A percentile compares a stretch with the other conserved stretches of the same genome.
Evolutionary conservation across 2,797 vertebrate species (phyloP).

Genomic region (Perodicticus potto): DNA sequence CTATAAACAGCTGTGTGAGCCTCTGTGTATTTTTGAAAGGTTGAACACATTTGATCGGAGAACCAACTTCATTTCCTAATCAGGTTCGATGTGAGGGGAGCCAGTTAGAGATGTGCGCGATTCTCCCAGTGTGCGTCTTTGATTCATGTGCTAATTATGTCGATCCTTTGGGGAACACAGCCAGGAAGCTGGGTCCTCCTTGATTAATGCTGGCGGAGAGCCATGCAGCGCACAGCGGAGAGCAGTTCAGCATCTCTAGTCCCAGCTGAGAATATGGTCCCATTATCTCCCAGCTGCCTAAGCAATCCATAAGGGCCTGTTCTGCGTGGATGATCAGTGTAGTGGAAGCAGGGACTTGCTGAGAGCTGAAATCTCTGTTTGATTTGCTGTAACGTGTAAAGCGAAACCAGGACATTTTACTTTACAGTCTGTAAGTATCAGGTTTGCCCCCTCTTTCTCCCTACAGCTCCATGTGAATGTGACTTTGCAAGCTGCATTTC

Average conservation of each 20-base stretch:
- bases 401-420: constrained; percentile 84
- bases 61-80: constrained; percentile 62
- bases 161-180: constrained; percentile 83
- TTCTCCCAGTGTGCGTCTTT: constrained; percentile 73
- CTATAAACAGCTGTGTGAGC: not conserved
- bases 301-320: constrained; percentile 87
- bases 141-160: constrained; percentile 81
- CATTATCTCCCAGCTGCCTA: constrained; percentile 86
- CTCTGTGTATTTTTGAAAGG: not conserved
- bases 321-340: constrained; percentile 88
- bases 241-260: constrained; percentile 84
- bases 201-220: constrained; percentile 86
- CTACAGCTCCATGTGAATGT: constrained; percentile 73
- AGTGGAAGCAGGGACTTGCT: constrained; percentile 82
- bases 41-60: not conserved
- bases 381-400: constrained; percentile 75
- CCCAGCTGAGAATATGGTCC: constrained; percentile 87
- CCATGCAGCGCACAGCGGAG: constrained; percentile 77
- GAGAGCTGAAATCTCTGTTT: constrained; percentile 75
- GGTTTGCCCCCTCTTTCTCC: constrained; percentile 75
- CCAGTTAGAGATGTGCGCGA: constrained; percentile 53
- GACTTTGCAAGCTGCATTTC: constrained; percentile 83
- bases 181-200: constrained; percentile 81
- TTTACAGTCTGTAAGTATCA: constrained; percentile 82
- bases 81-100: constrained; percentile 43